A percentile compares a stretch with the other conserved stretches of the same genome.
These are phyloP conservation scores for Tamandua tetradactyla DNA, from an alignment of 2,797 vertebrate species.

Conservation along the genomic window DNA sequence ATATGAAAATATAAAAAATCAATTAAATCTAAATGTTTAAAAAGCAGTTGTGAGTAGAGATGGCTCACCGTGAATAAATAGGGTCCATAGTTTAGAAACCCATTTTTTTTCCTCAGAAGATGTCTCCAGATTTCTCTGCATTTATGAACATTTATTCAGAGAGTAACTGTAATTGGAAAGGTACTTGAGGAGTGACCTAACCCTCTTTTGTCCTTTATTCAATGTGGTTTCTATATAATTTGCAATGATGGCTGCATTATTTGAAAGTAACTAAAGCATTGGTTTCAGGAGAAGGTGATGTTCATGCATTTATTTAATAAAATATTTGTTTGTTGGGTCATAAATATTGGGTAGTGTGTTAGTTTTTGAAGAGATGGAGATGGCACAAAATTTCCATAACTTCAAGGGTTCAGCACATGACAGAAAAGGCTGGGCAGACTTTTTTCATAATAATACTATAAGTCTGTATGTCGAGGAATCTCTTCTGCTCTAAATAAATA, in stretches of 20 bases:
- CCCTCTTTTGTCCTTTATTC: background rate
- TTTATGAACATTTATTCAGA: background rate
- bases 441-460: background rate
- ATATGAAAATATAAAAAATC: background rate
- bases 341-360: background rate
- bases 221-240: background rate
- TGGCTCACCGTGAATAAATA: background rate
- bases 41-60: background rate
- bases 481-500: background rate
- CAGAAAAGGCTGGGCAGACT: background rate
- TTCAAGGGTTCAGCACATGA: background rate
- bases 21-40: constrained; percentile 15
- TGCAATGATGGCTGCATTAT: background rate
- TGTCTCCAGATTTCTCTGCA: background rate
- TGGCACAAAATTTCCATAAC: background rate
- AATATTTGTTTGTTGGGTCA: background rate
- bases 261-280: background rate
- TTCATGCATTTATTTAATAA: background rate
- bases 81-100: background rate
- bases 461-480: background rate
- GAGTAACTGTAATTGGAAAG: background rate
- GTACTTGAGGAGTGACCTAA: background rate
- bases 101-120: background rate
- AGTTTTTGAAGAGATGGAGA: background rate
- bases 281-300: background rate